A percentile compares a stretch with the other conserved stretches of the same genome.
These are phyloP conservation scores for Prosapia bicincta DNA, from an alignment of 2,888 invertebrate species.

Conservation along the genomic window DNA sequence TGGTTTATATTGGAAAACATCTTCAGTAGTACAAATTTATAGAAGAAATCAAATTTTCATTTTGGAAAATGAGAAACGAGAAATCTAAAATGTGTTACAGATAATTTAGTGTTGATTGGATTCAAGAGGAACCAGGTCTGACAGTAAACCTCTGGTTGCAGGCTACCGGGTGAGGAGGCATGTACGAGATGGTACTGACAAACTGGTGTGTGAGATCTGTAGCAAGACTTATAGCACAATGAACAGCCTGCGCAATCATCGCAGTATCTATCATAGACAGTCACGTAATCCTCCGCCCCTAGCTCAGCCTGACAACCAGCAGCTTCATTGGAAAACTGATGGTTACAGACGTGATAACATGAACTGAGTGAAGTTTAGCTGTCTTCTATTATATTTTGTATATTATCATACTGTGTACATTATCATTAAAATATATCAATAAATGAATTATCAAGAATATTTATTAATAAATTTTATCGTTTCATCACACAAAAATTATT, in stretches of 20 bases:
- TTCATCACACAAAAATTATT: no score
- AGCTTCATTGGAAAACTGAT: not conserved
- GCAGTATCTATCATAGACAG: constrained; percentile 86
- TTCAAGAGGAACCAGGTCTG: constrained; percentile 2
- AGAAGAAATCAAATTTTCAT: no score
- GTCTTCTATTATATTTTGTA: no score
- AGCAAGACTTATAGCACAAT: constrained; percentile 89
- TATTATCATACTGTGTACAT: not conserved
- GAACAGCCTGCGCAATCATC: constrained; percentile 88
- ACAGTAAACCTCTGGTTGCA: constrained; percentile 20
- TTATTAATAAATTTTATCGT: no score
- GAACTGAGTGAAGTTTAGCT: not conserved
- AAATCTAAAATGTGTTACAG: not conserved
- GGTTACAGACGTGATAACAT: not conserved
- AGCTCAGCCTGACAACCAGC: not conserved
- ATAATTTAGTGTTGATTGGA: not conserved
- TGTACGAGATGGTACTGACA: not conserved
- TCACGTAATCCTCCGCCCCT: constrained; percentile 41
- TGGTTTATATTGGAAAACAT: no score
- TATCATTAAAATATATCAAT: not conserved
- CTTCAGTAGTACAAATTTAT: no score
- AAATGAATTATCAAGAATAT: no score
- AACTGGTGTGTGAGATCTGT: constrained; percentile 72
- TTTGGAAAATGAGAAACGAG: not conserved
- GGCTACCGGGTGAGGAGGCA: constrained; percentile 11